phyloP scores from a whole-genome alignment of 2,797 vertebrate genomes.

The Takifugu rubripes region DNA sequence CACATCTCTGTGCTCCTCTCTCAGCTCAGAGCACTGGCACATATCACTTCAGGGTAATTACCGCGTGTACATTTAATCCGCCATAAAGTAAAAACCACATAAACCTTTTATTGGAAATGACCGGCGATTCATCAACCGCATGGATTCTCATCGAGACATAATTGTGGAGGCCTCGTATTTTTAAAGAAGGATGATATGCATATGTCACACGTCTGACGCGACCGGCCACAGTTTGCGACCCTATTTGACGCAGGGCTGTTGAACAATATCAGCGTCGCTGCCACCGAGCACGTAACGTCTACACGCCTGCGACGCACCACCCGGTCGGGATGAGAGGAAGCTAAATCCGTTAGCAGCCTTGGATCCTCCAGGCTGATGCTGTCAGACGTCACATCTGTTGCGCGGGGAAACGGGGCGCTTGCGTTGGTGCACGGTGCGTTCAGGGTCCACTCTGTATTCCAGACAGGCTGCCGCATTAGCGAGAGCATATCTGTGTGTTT shows the following conservation, averaged over 20 bases:
- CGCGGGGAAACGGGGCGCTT: conserved; percentile 11
- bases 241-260: too few species aligned
- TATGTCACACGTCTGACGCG: too few species aligned
- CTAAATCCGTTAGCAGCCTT: too few species aligned
- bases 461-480: conserved; percentile 30
- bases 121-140: not conserved
- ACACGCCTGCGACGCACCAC: too few species aligned
- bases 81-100: conserved; percentile 11
- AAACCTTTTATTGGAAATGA: conserved; percentile 3
- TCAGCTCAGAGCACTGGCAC: conserved; percentile 5
- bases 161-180: too few species aligned
- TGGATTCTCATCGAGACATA: too few species aligned
- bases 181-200: too few species aligned
- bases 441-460: conserved; percentile 62
- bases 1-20: conserved; percentile 1
- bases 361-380: not conserved
- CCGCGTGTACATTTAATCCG: conserved; percentile 12
- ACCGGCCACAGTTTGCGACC: too few species aligned
- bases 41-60: conserved; percentile 17
- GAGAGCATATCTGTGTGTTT: conserved; percentile 35
- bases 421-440: conserved; percentile 7
- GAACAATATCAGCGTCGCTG: too few species aligned
- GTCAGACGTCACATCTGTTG: not conserved
- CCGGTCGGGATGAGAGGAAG: too few species aligned
- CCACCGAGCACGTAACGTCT: too few species aligned